These are phyloP conservation scores for Pristionchus exspectatus DNA, from an alignment of 2,888 invertebrate species.

Conservation along the genomic window DNA sequence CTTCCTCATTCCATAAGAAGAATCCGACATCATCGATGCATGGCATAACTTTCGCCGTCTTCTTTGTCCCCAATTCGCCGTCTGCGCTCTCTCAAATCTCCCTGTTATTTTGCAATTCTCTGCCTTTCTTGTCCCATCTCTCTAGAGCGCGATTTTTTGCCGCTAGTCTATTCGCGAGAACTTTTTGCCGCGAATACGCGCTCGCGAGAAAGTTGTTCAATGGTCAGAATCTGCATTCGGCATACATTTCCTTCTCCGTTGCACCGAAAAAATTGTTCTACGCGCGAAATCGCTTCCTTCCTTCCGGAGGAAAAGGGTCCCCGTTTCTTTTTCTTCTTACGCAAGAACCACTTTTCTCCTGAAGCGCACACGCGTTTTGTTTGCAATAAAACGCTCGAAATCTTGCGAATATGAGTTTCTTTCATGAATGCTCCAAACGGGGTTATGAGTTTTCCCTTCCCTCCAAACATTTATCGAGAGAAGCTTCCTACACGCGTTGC, in stretches of 20 bases:
- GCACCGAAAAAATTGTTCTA: not conserved
- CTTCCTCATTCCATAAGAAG: constrained; percentile 5
- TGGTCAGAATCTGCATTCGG: no score
- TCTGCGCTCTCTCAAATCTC: constrained; percentile 25
- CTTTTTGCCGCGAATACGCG: not conserved
- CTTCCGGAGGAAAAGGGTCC: not conserved
- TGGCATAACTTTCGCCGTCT: constrained; percentile 23
- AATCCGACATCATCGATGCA: constrained; percentile 6
- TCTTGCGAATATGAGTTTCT: not conserved
- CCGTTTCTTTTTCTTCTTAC: not conserved
- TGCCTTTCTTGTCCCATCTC: not conserved
- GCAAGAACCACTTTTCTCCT: not conserved
- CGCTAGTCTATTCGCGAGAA: not conserved
- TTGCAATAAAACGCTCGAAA: not conserved
- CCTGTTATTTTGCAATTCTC: not conserved
- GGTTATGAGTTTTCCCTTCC: not conserved
- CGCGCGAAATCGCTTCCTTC: not conserved
- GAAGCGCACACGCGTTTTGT: not conserved
- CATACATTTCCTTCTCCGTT: no score
- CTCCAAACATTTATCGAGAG: not conserved
- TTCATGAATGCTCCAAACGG: not conserved
- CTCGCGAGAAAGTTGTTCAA: no score
- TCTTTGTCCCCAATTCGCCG: not conserved
- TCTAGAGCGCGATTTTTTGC: not conserved
- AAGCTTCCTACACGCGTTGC: not conserved